Base-by-base conservation (phyloP, 2,888 invertebrate genomes). In the Drosophila eohydei region DNA sequence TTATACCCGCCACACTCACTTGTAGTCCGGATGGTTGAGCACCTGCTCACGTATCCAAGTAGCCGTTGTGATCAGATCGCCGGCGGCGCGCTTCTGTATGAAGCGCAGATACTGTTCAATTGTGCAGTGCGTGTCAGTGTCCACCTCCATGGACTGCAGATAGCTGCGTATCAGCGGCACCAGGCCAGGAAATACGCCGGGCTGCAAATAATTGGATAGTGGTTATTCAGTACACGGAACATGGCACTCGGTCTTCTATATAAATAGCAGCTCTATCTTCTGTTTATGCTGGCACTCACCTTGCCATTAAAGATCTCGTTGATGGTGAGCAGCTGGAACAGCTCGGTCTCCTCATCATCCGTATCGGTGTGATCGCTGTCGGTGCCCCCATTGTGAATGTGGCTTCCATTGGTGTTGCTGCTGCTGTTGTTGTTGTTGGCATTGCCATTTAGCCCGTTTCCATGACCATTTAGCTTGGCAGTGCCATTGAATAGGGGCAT, bases 81-180 rank as follows among this genome's bases (percentile, higher is more conserved):
- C 99, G 83, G 96, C 95, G 7, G 98, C 97, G 87, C 97, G 94
- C 65, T 95, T 95, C 92, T 96, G 96, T 91, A 99, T 98, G 73
- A 99, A 95, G 91, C 96, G 97, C 76, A 99, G 95, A 94, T 99
- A 99, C 93, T 98, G 97, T 92, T 97, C 97, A 89, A 99, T 97
- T 9, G 98, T 98, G 93, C 99, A 99, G 92, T 98, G 97, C 44
- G 99, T 99, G 93, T 99, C 99, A 2, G 98, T 98, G 93, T 99
- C 99, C 56, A 99, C 97, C 92, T 99, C 99, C 95, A 99, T 97
- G 70, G 97, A 97, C 79, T 96, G 96, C 86, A 99, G 94, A 93
- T 98, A 99, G 87, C 97, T 97, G 92, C 98, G 97, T 73, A 99
- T 98, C 83, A 99, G 94, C 4, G 98, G 97, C 79, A 99, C 95